Conservation (phyloP, 2,797 vertebrate genomes). For the Pseudochirops corinnae region DNA sequence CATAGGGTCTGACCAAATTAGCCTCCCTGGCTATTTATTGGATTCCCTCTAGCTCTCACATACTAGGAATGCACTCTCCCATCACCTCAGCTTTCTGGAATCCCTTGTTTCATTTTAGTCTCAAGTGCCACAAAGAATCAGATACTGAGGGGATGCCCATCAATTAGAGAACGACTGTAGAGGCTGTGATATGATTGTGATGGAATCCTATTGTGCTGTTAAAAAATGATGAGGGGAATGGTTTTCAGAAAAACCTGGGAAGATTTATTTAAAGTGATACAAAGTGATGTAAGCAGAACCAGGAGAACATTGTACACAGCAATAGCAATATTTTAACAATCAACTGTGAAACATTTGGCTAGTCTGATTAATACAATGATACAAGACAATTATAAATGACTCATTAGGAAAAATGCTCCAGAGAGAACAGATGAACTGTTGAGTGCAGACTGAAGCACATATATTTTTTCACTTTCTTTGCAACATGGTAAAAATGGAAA, state of each 20-base stretch:
- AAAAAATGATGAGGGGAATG: not conserved
- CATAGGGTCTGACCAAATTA: not conserved
- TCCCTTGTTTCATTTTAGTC: not conserved
- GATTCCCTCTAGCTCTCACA: not conserved
- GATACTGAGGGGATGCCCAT: not conserved
- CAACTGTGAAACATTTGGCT: not conserved
- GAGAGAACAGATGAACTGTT: not conserved
- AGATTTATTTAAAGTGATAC: not conserved
- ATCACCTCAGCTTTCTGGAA: not conserved
- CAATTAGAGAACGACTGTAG: not conserved
- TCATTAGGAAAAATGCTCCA: not conserved
- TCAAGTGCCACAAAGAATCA: not conserved
- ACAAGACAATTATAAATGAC: not conserved
- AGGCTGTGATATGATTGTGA: not conserved
- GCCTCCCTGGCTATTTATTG: not conserved
- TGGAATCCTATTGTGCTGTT: not conserved
- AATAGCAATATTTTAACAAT: not conserved
- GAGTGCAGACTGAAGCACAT: not conserved
- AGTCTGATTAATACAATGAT: not conserved
- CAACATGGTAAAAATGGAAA: not conserved
- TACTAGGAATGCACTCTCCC: not conserved
- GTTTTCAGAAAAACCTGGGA: not conserved
- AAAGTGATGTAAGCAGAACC: not conserved
- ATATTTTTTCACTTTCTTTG: not conserved
- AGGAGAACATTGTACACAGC: not conserved